Base-by-base conservation (phyloP, 2,113 vertebrate species). In the Pterocles orientalis region DNA sequence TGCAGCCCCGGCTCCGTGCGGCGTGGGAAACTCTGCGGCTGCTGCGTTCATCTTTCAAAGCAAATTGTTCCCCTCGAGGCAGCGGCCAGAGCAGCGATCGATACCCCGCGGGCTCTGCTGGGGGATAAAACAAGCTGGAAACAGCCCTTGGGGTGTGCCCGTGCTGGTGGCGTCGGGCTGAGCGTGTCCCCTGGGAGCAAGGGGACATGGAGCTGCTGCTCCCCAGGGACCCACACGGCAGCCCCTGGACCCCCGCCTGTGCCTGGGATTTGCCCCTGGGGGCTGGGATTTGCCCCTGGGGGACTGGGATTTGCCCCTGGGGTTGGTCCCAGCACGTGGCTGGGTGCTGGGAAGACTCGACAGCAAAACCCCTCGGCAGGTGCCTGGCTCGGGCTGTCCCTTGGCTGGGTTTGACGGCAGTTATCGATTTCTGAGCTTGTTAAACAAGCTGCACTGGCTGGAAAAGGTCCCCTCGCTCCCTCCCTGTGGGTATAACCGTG, bases 121-220 rank as follows among this genome's bases (percentile, higher is more conserved):
- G 78, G 82, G 25, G 66, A 15, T 14, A 39, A 72, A 77, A 17
- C 24, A 9, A 45, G 36, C 20, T 5, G 26, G 54, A 20, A 50
- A 75, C 24, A 54, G 26, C 73, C 45, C 61, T 57, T 34, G 2
- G 2, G 7, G 3, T 2, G 29, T 65, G 51, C 0, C 0, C 14
- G 45, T 33, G 18, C 56, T 33, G 79, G 16, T 51, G 62, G 58
- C 73, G 77, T 58, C 6, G 79, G 58, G 39, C 39, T 33, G 36
- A 12, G 48, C 0, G 1, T 9, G 23, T 11, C 78, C 77, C 0
- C 0, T 14, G 73, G 39, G 17, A 10, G 3, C 0, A 0, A 41
- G 66, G 56, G 41, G 33, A 11, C 4, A 24, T 24, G 39, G 84
- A 61, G 87, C 60, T 73, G 47, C 12, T 43, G 4, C 23, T 69